Percentiles rank a stretch among this genome's conserved stretches.
phyloP scores from a whole-genome alignment of 2,888 invertebrate genomes.

The Chorisops tibialis region DNA sequence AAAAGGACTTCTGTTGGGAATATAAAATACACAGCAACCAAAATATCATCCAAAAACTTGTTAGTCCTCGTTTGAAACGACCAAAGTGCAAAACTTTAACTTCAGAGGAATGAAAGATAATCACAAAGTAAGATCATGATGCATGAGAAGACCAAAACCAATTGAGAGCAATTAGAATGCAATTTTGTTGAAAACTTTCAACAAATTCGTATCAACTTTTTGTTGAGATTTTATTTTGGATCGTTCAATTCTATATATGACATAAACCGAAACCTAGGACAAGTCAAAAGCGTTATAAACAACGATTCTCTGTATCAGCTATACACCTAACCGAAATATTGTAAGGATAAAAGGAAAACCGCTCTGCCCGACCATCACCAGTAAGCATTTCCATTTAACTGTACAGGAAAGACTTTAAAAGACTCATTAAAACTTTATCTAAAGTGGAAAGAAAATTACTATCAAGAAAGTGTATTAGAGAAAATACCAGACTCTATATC shows the following conservation, averaged over 20 bases:
- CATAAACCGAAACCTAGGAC: not conserved
- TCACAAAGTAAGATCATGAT: constrained; percentile 1
- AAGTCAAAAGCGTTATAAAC: not conserved
- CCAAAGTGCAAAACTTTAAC: no score
- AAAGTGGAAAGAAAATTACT: not conserved
- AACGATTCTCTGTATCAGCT: constrained; percentile 6
- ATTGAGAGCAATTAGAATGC: constrained; percentile 11
- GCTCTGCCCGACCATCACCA: not conserved
- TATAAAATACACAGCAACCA: no score
- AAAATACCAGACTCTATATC: no score
- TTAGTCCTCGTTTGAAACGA: no score
- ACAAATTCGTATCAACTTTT: constrained; percentile 1
- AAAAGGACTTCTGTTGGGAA: no score
- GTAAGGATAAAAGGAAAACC: not conserved
- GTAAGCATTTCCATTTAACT: constrained; percentile 2
- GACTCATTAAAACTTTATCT: constrained; percentile 9
- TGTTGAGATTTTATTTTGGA: not conserved
- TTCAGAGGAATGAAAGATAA: not conserved
- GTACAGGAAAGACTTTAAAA: not conserved
- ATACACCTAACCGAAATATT: no score
- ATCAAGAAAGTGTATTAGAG: no score
- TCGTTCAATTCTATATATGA: not conserved
- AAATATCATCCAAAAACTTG: no score
- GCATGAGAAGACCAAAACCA: constrained; percentile 2
- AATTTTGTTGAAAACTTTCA: constrained; percentile 5